Evolutionary conservation across 2,888 invertebrate species (phyloP).

Genomic region (Dryobota labecula): DNA sequence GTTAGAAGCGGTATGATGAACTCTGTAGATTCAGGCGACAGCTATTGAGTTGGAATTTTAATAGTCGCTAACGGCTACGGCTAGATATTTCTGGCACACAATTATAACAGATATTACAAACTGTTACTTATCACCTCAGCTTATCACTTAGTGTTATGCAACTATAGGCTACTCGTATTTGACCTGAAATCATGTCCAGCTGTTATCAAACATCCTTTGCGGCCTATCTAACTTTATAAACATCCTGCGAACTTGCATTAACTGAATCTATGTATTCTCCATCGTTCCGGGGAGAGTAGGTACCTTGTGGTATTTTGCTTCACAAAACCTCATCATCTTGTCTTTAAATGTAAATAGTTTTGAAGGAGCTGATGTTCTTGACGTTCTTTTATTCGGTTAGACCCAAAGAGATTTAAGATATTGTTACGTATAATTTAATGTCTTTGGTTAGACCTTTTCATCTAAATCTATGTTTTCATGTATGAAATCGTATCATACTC

Average conservation of each 20-base stretch:
- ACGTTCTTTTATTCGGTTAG: no score
- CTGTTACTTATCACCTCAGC: neutral
- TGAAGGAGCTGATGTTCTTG: no score
- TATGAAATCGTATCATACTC: no score
- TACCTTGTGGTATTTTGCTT: no score
- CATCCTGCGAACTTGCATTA: conserved; percentile 6
- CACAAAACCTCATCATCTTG: no score
- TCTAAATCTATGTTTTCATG: no score
- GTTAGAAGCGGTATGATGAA: conserved; percentile 57
- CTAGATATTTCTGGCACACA: neutral
- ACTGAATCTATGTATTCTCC: neutral
- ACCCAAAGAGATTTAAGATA: no score
- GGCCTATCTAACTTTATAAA: conserved; percentile 1
- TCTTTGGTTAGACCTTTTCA: no score
- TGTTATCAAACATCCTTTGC: conserved; percentile 45
- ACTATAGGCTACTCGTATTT: conserved; percentile 13
- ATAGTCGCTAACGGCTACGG: neutral
- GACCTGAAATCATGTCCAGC: conserved; percentile 29
- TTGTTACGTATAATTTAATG: no score
- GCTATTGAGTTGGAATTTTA: conserved; percentile 6
- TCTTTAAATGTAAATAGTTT: no score
- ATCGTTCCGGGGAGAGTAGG: no score
- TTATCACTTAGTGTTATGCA: conserved; percentile 1
- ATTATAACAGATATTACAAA: conserved; percentile 5
- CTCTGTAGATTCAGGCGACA: conserved; percentile 19